These are phyloP conservation scores for Typhlichthys eigenmanni DNA, from an alignment of 2,797 vertebrate genomes.

Conservation along the genomic window DNA sequence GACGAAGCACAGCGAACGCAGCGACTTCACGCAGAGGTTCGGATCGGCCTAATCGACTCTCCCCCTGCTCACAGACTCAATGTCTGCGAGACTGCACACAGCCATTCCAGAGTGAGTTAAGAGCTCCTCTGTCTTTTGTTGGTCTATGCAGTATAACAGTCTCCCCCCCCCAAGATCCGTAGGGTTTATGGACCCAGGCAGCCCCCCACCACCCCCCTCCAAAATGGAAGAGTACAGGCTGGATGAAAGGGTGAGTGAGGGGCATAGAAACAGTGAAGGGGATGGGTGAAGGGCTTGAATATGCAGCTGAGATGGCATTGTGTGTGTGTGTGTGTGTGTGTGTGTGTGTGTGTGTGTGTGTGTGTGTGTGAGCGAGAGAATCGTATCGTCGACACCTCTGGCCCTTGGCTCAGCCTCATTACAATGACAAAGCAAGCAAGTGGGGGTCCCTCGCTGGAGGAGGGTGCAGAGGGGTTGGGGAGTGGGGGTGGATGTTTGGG, in stretches of 20 bases:
- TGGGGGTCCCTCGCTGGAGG: slow-evolving; percentile 38
- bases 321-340: slow-evolving; percentile 14
- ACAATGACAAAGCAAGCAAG: slow-evolving; percentile 76
- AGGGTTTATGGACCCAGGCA: slow-evolving; percentile 23
- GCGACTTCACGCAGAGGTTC: slow-evolving; percentile 63
- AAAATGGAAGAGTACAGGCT: slow-evolving; percentile 11
- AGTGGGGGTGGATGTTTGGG: slow-evolving; percentile 27
- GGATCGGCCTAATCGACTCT: slow-evolving; percentile 63
- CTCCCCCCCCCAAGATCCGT: slow-evolving; percentile 3
- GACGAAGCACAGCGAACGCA: slow-evolving; percentile 68
- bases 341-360: slow-evolving; percentile 16
- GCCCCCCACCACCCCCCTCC: neutral
- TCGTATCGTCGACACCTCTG: slow-evolving; percentile 65
- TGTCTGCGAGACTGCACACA: slow-evolving; percentile 41
- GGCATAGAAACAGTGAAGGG: slow-evolving; percentile 25
- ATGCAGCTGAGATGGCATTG: slow-evolving; percentile 21
- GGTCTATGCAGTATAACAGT: slow-evolving; percentile 17
- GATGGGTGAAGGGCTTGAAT: slow-evolving; percentile 23
- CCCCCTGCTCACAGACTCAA: slow-evolving; percentile 48
- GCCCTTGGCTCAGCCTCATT: slow-evolving; percentile 68
- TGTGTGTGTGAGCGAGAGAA: slow-evolving; percentile 20
- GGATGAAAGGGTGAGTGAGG: slow-evolving; percentile 12
- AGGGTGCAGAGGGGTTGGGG: slow-evolving; percentile 12
- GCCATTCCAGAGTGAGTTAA: slow-evolving; percentile 47
- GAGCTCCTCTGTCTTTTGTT: slow-evolving; percentile 49